Base-by-base conservation (phyloP, 2,797 vertebrate species). In the Hafferia zeledoni region DNA sequence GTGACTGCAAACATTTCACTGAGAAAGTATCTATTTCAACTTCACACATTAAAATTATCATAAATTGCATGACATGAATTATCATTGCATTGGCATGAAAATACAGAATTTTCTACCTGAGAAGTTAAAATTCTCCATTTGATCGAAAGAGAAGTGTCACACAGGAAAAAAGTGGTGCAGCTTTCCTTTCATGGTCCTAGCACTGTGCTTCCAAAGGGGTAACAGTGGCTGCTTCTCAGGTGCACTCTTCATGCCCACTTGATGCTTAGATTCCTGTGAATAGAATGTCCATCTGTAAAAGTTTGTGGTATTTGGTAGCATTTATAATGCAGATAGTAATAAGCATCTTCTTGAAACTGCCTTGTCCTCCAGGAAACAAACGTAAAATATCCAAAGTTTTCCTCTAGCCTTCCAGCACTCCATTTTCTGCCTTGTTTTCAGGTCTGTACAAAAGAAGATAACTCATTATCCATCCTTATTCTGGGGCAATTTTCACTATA, bases 161-260 rank as follows among this genome's bases (percentile, higher is more conserved):
- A 31, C 3, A 24, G 14, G 23, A 44, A 50, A 17, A 65, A 53
- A 79, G 7, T 39, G 63, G 5, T 4, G 17, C 20, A 31, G 35
- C 17, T 79, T 80, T 74, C 17, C 49, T 39, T 52, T 12, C 20
- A 13, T 9, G 39, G 15, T 44, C 22, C 56, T 53, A 3, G 20
- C 0, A 1, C 13, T 3, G 23, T 18, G 28, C 39, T 67, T 57
- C 52, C 18, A 10, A 71, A 57, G 27, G 25, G 9, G 20, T 28
- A 31, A 69, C 0, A 0, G 20, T 24, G 22, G 17, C 17, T 57
- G 1, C 30, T 68, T 63, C 44, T 74, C 52, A 31, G n/a, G 7
- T 0, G 0, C 14, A 9, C 33, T 68, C 41, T 56, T 41, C 31
- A 4, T 22, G 24, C 19, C 22, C 39, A 28, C 50, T 63, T 61